A percentile compares a stretch with the other conserved stretches of the same genome.
These are phyloP conservation scores for Resseliella maxima DNA, from an alignment of 2,888 invertebrate species.

Conservation along the genomic window DNA sequence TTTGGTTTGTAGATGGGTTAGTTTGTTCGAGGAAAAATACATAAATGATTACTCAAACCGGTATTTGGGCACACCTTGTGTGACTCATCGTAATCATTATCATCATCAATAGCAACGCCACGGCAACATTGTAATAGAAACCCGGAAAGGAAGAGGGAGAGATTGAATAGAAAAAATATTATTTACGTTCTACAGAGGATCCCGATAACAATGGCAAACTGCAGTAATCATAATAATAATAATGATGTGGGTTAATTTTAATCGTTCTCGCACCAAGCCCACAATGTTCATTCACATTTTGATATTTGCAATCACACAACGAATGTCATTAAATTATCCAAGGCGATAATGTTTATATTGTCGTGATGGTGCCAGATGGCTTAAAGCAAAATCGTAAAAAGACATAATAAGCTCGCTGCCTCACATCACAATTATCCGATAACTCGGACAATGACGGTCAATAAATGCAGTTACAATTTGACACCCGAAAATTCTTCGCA, in stretches of 20 bases:
- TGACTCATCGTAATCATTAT: constrained; percentile 8
- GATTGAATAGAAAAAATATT: no score
- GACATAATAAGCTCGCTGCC: not conserved
- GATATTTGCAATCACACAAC: not conserved
- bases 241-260: constrained; percentile 47
- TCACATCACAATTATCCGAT: not conserved
- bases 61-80: not conserved
- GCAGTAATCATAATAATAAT: constrained; percentile 48
- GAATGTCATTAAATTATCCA: constrained; percentile 6
- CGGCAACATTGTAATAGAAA: not conserved
- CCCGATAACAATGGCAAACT: constrained; percentile 25
- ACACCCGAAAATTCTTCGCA: constrained; percentile 15
- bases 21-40: not conserved
- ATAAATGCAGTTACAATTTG: not conserved
- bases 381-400: constrained; percentile 8
- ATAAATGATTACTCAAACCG: not conserved
- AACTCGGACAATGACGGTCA: not conserved
- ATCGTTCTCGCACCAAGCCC: not conserved
- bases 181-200: not conserved
- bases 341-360: constrained; percentile 32
- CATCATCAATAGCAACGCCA: not conserved
- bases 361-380: constrained; percentile 40
- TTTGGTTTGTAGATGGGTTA: not conserved
- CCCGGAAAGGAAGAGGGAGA: not conserved
- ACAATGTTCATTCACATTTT: not conserved